Conservation (phyloP, 2,888 invertebrate genomes). For the Ommatoiulus sabulosus region DNA sequence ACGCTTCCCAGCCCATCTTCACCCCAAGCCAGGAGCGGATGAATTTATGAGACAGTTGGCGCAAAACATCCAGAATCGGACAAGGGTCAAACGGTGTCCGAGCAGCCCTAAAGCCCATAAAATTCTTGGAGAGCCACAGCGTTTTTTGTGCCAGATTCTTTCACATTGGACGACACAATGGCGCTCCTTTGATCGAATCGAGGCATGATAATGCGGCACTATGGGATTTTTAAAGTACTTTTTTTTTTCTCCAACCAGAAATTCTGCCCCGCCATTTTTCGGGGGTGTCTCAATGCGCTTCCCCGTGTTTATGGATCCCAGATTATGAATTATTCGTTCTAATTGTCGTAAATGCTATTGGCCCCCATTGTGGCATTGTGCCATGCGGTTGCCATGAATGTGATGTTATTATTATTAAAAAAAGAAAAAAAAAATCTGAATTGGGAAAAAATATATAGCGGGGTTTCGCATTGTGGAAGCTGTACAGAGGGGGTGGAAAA, state of each 20-base stretch:
- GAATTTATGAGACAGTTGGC: neutral
- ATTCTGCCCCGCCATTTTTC: neutral
- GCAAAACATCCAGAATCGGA: neutral
- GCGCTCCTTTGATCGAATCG: slow-evolving; percentile 38
- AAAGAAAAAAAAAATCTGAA: neutral
- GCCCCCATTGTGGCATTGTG: slow-evolving; percentile 18
- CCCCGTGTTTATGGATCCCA: slow-evolving; percentile 7
- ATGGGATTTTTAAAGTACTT: slow-evolving; percentile 46
- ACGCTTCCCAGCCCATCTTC: neutral
- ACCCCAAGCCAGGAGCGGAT: neutral
- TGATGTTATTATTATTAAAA: slow-evolving; percentile 46
- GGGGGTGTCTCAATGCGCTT: slow-evolving; percentile 37
- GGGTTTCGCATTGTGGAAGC: neutral
- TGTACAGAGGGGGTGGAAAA: neutral
- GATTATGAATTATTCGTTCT: slow-evolving; percentile 47
- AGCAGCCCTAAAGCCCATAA: neutral
- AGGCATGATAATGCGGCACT: slow-evolving; percentile 25
- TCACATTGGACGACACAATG: neutral
- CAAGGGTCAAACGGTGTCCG: neutral
- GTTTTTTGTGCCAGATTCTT: slow-evolving; percentile 1
- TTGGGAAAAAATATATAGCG: neutral
- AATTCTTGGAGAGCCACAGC: neutral
- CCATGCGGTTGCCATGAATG: neutral
- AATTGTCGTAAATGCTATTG: slow-evolving; percentile 41
- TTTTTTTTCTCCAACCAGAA: slow-evolving; percentile 6